These are phyloP conservation scores for Linurgus olivaceus DNA, from an alignment of 2,797 vertebrate genomes.

Conservation along the genomic window DNA sequence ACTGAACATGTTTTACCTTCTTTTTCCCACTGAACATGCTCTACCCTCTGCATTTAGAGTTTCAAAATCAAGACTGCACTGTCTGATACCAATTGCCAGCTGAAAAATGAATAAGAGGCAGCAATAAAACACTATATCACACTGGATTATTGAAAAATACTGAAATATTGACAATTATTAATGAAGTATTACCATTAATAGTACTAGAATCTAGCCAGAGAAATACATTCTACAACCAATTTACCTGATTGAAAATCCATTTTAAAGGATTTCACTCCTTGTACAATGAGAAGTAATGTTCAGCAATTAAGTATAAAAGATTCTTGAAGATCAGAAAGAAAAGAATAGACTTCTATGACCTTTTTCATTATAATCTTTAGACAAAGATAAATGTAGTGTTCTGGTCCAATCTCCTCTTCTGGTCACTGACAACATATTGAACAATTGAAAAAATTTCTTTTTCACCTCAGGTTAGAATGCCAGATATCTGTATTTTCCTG, in stretches of 20 bases:
- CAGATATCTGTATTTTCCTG: rapidly evolving
- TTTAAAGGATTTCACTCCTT: background rate
- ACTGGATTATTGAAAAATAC: background rate
- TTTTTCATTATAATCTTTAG: background rate
- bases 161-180: background rate
- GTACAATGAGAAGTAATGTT: background rate
- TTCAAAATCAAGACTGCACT: background rate
- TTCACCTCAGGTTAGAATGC: background rate
- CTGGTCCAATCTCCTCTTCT: background rate
- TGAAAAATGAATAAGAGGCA: background rate
- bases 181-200: background rate
- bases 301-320: background rate
- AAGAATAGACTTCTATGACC: background rate
- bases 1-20: background rate
- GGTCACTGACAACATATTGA: background rate
- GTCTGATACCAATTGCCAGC: background rate
- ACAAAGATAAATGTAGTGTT: background rate
- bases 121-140: background rate
- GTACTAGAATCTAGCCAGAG: background rate
- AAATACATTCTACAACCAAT: background rate
- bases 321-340: background rate
- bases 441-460: background rate
- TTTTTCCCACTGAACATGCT: background rate
- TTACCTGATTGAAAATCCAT: background rate
- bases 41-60: background rate